phyloP scores from a whole-genome alignment of 2,797 vertebrate species.

The Falco columbarius region DNA sequence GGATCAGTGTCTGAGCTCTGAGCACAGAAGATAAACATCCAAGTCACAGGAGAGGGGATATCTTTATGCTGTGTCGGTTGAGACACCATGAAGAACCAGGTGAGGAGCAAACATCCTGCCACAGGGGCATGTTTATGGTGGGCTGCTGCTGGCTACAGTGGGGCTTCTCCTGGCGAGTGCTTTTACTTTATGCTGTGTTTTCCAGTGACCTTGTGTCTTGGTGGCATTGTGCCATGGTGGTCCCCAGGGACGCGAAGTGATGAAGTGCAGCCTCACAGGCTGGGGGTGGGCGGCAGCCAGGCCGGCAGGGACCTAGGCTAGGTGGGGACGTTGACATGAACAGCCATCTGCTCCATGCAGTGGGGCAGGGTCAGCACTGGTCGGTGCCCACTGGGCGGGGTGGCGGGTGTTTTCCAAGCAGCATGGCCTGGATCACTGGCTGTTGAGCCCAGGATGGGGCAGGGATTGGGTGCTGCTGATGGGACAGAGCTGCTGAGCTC shows the following conservation, averaged over 20 bases:
- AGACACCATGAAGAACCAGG: accelerated
- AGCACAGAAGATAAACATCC: background rate
- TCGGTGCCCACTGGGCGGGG: background rate
- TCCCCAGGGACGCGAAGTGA: accelerated
- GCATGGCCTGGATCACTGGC: accelerated
- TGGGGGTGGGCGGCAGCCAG: background rate
- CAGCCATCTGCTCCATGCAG: accelerated
- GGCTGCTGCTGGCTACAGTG: background rate
- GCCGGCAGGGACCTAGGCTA: background rate
- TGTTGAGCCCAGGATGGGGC: background rate
- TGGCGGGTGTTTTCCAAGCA: background rate
- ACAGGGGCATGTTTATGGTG: accelerated
- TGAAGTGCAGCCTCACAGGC: background rate
- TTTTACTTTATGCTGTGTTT: background rate
- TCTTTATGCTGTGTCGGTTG: accelerated
- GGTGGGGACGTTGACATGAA: background rate
- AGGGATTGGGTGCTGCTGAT: background rate
- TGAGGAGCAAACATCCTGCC: background rate
- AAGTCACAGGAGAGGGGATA: background rate
- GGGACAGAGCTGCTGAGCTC: background rate
- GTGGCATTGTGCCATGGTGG: background rate
- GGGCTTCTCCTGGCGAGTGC: background rate
- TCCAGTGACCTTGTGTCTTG: accelerated
- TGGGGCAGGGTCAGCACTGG: background rate
- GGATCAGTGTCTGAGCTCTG: background rate